Conservation (phyloP, 2,113 vertebrate species). For the Cryptoleucopteryx plumbea region DNA sequence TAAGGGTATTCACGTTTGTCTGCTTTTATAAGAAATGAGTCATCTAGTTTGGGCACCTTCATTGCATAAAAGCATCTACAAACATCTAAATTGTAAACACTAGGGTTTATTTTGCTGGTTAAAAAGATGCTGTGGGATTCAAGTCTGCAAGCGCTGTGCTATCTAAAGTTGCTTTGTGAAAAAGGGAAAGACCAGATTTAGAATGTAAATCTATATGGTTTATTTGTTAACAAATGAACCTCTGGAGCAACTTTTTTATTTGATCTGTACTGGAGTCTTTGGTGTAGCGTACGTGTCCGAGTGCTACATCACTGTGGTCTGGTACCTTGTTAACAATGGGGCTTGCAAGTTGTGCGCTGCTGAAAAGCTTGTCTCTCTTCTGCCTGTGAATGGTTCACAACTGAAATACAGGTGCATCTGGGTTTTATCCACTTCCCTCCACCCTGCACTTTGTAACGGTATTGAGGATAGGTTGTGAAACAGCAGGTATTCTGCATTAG, state of each 20-base stretch:
- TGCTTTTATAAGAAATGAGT: neutral
- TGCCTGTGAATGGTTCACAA: accelerated
- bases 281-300: accelerated
- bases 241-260: neutral
- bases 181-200: neutral
- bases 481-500: neutral
- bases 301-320: neutral
- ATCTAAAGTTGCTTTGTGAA: neutral
- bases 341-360: accelerated
- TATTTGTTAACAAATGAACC: neutral
- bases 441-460: accelerated
- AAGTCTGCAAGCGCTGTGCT: neutral
- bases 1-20: neutral
- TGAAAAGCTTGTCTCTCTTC: neutral
- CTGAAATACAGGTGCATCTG: neutral
- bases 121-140: neutral
- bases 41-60: neutral
- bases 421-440: neutral
- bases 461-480: neutral
- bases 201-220: neutral
- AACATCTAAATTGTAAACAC: neutral
- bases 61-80: neutral
- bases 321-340: neutral
- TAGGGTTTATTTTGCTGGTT: neutral
- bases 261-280: neutral